Evolutionary conservation across 2,888 invertebrate species (phyloP).

Genomic region (Leucophora obtusa): DNA sequence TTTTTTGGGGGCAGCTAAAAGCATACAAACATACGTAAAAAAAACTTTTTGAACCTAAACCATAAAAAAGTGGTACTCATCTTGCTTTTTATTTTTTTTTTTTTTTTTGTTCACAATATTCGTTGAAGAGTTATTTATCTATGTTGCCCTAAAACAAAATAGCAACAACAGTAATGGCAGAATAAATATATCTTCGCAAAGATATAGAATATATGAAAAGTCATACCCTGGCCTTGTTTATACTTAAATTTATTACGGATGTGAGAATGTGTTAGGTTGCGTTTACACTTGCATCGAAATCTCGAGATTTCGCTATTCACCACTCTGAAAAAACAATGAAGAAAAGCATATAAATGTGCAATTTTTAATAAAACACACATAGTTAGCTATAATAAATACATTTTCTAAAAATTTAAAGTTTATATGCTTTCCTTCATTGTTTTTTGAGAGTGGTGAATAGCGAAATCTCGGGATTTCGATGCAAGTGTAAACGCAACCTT

Average conservation of each 20-base stretch:
- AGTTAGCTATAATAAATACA: no score
- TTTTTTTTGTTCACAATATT: slow-evolving; percentile 43
- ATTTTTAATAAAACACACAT: no score
- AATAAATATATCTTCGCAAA: neutral
- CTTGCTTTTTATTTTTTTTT: slow-evolving; percentile 29
- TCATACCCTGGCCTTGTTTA: neutral
- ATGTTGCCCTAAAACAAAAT: slow-evolving; percentile 30
- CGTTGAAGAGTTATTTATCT: slow-evolving; percentile 60
- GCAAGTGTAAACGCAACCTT: no score
- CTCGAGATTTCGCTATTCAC: no score
- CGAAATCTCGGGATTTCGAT: no score
- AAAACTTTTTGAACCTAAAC: slow-evolving; percentile 16
- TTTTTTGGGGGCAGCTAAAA: slow-evolving; percentile 30
- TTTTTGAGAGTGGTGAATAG: no score
- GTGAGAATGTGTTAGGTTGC: neutral
- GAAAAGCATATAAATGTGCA: no score
- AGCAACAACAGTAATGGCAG: neutral
- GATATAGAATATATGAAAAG: neutral
- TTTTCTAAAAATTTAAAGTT: no score
- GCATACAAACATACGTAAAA: neutral
- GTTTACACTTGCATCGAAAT: no score
- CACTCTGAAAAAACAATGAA: no score
- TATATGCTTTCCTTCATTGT: no score
- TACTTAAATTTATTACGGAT: neutral
- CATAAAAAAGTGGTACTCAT: slow-evolving; percentile 35